phyloP scores from a whole-genome alignment of 2,797 vertebrate genomes.

The Premnoplex brunnescens region DNA sequence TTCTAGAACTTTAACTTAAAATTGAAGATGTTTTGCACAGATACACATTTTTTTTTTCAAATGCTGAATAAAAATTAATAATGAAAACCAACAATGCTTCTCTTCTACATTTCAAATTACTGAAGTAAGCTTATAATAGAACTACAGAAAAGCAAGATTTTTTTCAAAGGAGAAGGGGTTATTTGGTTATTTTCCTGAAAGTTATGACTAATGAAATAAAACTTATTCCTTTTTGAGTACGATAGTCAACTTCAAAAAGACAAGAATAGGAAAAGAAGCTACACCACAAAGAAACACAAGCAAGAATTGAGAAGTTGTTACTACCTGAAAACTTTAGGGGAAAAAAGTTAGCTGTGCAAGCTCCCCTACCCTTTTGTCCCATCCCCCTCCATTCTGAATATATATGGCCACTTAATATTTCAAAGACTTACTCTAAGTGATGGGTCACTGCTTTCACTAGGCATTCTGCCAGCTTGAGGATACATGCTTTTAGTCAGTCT shows the following conservation, averaged over 20 bases:
- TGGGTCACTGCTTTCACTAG: conserved; percentile 13
- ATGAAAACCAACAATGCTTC: neutral
- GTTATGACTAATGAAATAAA: neutral
- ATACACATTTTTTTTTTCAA: neutral
- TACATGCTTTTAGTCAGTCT: conserved; percentile 15
- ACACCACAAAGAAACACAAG: neutral
- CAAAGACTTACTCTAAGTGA: neutral
- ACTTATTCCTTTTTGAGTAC: neutral
- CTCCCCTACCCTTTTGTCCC: neutral
- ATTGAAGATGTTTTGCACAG: neutral
- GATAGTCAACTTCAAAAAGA: neutral
- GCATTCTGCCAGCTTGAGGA: conserved; percentile 21
- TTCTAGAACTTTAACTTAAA: neutral
- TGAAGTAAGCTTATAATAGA: neutral
- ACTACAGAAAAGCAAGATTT: neutral
- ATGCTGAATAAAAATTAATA: neutral
- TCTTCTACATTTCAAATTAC: neutral
- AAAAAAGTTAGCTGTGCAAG: neutral
- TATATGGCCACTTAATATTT: conserved; percentile 9
- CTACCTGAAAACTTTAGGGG: neutral
- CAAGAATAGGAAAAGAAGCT: neutral
- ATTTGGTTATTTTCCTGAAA: neutral
- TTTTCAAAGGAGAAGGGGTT: neutral
- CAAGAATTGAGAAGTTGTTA: neutral
- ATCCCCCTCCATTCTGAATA: fast-evolving